These are phyloP conservation scores for Orthosia cruda DNA, from an alignment of 2,888 invertebrate species.

Conservation along the genomic window DNA sequence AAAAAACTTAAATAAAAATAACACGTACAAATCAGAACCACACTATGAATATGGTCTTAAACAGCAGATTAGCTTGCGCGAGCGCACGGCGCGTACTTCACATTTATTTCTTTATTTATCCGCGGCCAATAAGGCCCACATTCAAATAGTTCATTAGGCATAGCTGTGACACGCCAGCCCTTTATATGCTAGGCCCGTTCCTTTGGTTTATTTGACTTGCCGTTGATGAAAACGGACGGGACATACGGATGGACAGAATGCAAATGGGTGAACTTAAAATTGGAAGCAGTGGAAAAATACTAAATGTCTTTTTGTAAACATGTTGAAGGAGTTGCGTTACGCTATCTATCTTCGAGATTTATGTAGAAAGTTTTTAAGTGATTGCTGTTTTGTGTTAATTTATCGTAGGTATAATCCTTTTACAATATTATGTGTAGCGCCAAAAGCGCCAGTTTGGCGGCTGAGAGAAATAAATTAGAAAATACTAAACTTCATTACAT, in stretches of 20 bases:
- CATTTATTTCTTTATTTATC: constrained; percentile 89
- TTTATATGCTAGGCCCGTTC: constrained; percentile 87
- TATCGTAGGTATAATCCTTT: constrained; percentile 3
- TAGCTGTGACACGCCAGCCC: constrained; percentile 80
- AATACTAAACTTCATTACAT: neutral
- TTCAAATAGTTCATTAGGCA: constrained; percentile 90
- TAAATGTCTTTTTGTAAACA: constrained; percentile 34
- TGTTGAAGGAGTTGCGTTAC: constrained; percentile 35
- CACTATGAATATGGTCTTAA: constrained; percentile 81
- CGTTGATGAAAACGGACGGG: constrained; percentile 80
- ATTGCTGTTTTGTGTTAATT: constrained; percentile 26
- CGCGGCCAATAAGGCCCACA: constrained; percentile 88
- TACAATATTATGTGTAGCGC: too few relatives aligned
- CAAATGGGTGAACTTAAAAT: constrained; percentile 35
- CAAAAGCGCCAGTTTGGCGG: neutral
- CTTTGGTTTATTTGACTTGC: constrained; percentile 82
- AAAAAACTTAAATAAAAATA: too few relatives aligned
- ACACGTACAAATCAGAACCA: neutral
- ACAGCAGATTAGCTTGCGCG: constrained; percentile 86
- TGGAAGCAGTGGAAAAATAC: constrained; percentile 49
- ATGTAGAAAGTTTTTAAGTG: constrained; percentile 36
- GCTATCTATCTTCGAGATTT: constrained; percentile 30
- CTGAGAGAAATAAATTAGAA: neutral
- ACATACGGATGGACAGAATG: constrained; percentile 69
- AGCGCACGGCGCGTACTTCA: constrained; percentile 78